Conservation (phyloP, 1,140 invertebrate genomes). For the Penaeus chinensis region DNA sequence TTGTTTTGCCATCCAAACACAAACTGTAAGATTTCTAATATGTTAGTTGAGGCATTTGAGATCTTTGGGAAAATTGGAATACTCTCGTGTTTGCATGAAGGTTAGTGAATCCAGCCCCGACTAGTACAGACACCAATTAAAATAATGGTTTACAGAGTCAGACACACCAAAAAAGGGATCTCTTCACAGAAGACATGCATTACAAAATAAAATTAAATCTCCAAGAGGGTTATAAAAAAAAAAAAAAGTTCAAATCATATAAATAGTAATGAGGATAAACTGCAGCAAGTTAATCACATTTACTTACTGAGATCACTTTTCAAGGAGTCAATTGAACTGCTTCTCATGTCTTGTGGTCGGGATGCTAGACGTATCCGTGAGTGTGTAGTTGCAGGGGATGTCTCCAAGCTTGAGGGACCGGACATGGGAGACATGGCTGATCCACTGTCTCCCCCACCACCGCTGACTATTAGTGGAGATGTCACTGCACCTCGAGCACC, state of each 20-base stretch:
- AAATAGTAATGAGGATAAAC: neutral
- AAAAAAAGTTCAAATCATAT: conserved; percentile 7
- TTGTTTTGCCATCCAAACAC: too few species aligned
- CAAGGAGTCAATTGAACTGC: conserved; percentile 62
- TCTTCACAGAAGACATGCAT: too few species aligned
- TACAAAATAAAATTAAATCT: neutral
- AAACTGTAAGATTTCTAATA: too few species aligned
- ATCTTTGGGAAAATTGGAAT: too few species aligned
- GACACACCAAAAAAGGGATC: too few species aligned
- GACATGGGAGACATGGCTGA: conserved; percentile 46
- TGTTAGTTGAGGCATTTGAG: too few species aligned
- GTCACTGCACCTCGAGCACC: conserved; percentile 24
- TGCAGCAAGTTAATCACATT: neutral
- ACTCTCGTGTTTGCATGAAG: too few species aligned
- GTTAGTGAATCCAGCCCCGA: too few species aligned
- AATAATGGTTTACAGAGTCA: too few species aligned
- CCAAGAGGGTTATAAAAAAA: neutral
- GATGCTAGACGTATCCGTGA: conserved; percentile 50
- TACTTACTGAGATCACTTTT: conserved; percentile 64
- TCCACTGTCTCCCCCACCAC: conserved; percentile 35
- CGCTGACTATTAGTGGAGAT: conserved; percentile 30
- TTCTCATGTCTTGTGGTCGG: conserved; percentile 57
- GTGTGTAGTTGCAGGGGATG: conserved; percentile 39
- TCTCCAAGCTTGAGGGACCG: conserved; percentile 54
- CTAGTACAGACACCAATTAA: too few species aligned